Percentiles rank a stretch among this genome's conserved stretches.
Evolutionary conservation across 2,888 invertebrate genomes (phyloP).

Genomic region (Phytoseiulus persimilis): DNA sequence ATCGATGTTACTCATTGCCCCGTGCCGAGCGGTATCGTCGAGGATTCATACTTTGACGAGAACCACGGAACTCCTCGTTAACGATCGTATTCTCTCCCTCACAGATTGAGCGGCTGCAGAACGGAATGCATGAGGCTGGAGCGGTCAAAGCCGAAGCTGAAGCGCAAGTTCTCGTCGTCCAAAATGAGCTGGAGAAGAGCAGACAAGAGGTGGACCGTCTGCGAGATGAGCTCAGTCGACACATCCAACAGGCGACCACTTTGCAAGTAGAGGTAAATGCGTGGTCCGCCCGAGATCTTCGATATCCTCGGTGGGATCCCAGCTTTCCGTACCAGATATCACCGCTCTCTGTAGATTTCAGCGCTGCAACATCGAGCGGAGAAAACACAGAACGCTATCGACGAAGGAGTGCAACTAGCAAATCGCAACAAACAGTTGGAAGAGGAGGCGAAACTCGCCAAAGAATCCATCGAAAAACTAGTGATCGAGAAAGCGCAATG

Average conservation of each 20-base stretch:
- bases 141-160: background rate
- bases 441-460: background rate
- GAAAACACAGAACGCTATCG: background rate
- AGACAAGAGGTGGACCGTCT: slow-evolving; percentile 13
- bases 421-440: slow-evolving; percentile 6
- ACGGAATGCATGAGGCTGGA: background rate
- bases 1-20: too few relatives aligned
- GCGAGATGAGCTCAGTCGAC: slow-evolving; percentile 21
- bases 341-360: background rate
- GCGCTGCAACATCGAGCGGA: background rate
- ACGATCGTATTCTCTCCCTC: background rate
- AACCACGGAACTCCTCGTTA: too few relatives aligned
- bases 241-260: background rate
- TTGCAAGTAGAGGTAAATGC: slow-evolving; percentile 10
- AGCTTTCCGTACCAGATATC: too few relatives aligned
- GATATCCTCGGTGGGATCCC: too few relatives aligned
- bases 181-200: slow-evolving; percentile 14
- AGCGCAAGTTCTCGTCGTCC: slow-evolving; percentile 16
- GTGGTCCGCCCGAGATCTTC: too few relatives aligned
- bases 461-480: background rate
- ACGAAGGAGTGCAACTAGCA: background rate
- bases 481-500: slow-evolving; percentile 7
- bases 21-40: too few relatives aligned
- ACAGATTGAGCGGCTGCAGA: background rate
- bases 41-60: too few relatives aligned